Evolutionary conservation across 2,888 invertebrate species (phyloP), one percentile per base, ranked within the genome.

Genomic region (Clitarchus hookeri): DNA sequence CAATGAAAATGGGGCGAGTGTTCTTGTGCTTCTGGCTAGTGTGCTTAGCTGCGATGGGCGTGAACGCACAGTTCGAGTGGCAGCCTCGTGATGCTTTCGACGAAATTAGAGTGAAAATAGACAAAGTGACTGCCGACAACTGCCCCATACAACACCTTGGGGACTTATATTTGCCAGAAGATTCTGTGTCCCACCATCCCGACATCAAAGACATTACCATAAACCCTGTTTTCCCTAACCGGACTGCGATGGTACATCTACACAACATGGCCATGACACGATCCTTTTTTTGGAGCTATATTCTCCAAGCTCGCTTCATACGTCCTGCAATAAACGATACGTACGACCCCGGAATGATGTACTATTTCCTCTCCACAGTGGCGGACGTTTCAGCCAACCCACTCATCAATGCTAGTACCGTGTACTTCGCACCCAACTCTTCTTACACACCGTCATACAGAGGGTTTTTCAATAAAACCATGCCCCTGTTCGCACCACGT

Each of bases 271-370:
- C 98, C n/a, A 93, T 98, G 91, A 98, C 96, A 91, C 93, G 99
- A 89, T 98, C 98, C 0, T 99, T 98, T 91, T 99, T 97, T 91
- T 98, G 97, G 96, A 98, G 98, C 91, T 98, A 97, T 89, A 97
- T 98, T 87, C 93, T 98, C 0, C 98, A 98, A 91, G 97, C 97
- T 44, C 93, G 98, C 88, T 97, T 97, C 89, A 97, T 97, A 89
- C 93, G 97, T 48, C 97, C 97, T 0, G 97, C 97, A 0, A 97
- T 97, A 36, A 97, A 97, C 90, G 97, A 97, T 90, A 97, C 97
- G 0, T 97, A 97, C 89, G 98, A 99, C 92, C 99, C 99, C 0
- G 99, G 99, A 85, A 97, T 99, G 96, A 98, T 98, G 97, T 99
- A 99, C 90, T 98, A 98, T 90, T 98, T 98, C 91, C 92, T 99